Conservation (phyloP, 2,113 vertebrate genomes). For the Arvicanthis niloticus region DNA sequence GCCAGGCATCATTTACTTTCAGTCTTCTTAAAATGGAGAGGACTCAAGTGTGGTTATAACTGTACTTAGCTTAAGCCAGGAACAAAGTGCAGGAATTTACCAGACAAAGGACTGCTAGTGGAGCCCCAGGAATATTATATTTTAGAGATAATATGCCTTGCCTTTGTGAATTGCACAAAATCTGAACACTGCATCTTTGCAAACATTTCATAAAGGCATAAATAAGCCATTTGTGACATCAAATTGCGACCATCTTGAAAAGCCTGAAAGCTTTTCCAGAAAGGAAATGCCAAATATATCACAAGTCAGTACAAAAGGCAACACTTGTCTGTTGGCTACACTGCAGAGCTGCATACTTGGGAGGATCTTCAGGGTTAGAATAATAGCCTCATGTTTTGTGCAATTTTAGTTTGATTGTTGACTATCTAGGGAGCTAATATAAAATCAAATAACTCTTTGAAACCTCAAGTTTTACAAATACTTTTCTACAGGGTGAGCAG, state of each 20-base stretch:
- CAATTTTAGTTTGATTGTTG: conserved; percentile 81
- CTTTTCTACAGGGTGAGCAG: conserved; percentile 25
- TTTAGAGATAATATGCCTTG: conserved; percentile 79
- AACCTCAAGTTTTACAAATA: conserved; percentile 51
- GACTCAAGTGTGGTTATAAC: conserved; percentile 68
- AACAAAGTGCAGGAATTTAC: conserved; percentile 52
- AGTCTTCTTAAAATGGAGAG: background rate
- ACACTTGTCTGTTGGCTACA: conserved; percentile 66
- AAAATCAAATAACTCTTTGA: conserved; percentile 79
- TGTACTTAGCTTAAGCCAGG: conserved; percentile 72
- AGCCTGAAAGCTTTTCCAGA: conserved; percentile 78
- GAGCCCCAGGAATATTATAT: conserved; percentile 85
- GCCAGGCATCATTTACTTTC: background rate
- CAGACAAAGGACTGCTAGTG: conserved; percentile 64
- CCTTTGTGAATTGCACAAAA: conserved; percentile 74
- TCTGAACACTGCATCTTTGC: conserved; percentile 74
- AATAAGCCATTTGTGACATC: conserved; percentile 84
- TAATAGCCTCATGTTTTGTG: conserved; percentile 76
- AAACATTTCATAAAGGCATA: conserved; percentile 82
- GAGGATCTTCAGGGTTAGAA: conserved; percentile 78
- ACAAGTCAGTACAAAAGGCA: conserved; percentile 79
- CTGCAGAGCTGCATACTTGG: conserved; percentile 76
- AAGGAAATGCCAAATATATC: conserved; percentile 74
- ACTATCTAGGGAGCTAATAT: conserved; percentile 77
- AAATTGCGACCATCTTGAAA: conserved; percentile 78